Evolutionary conservation across 2,113 vertebrate species (phyloP).

Genomic region (Gracilinanus agilis): DNA sequence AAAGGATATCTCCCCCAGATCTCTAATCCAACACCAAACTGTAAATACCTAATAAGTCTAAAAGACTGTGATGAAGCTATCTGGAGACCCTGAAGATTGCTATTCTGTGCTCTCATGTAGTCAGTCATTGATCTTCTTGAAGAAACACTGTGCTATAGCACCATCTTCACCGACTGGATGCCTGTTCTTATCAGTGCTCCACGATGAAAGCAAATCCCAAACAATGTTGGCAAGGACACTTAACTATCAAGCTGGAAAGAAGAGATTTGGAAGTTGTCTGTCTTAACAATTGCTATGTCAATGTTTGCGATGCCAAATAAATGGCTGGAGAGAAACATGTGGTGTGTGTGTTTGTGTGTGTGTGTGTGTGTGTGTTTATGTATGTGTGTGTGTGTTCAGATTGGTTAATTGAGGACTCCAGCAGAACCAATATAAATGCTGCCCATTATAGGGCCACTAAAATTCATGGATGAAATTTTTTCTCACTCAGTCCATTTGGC

Average conservation of each 20-base stretch:
- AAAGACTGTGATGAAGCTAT: neutral
- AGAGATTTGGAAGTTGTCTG: neutral
- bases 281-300: conserved; percentile 13
- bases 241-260: neutral
- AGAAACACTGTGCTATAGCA: neutral
- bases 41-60: neutral
- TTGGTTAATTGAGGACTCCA: neutral
- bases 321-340: neutral
- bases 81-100: neutral
- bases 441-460: neutral
- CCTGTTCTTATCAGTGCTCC: conserved; percentile 9
- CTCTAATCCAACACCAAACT: neutral
- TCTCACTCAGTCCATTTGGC: neutral
- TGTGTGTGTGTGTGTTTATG: no score
- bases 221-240: neutral
- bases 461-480: conserved; percentile 7
- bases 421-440: neutral
- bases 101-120: neutral
- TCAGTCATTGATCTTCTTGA: neutral
- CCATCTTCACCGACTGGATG: neutral
- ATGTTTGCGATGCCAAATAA: conserved; percentile 17
- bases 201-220: conserved; percentile 39
- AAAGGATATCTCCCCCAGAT: neutral
- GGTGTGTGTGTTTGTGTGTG: neutral
- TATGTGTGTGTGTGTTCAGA: neutral